Conservation (phyloP, 1,140 invertebrate species). For the Druon quercuslanigerum region DNA sequence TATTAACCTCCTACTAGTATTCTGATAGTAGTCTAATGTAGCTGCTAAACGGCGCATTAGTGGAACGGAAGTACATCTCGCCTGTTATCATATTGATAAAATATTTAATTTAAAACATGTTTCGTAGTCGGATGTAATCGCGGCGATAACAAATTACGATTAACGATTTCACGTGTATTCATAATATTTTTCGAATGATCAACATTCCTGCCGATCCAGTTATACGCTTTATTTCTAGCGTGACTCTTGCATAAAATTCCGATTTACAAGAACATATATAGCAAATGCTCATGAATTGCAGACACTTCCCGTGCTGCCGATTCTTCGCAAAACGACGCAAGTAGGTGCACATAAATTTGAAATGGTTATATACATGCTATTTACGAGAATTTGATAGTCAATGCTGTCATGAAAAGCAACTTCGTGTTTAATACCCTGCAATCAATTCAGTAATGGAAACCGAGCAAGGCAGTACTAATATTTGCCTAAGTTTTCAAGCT, state of each 20-base stretch:
- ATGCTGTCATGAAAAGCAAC: neutral
- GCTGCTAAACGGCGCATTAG: too few species aligned
- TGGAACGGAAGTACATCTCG: too few species aligned
- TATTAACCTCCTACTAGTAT: too few species aligned
- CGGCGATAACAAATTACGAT: too few species aligned
- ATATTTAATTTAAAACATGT: too few species aligned
- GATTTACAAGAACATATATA: neutral
- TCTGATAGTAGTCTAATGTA: too few species aligned
- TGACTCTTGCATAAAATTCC: neutral
- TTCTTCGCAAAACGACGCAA: neutral
- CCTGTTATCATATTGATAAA: too few species aligned
- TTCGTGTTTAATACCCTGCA: neutral
- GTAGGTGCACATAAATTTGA: conserved; percentile 21
- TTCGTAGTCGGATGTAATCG: too few species aligned
- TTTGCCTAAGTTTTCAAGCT: neutral
- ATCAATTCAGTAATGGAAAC: neutral
- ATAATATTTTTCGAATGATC: too few species aligned
- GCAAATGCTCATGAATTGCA: conserved; percentile 9
- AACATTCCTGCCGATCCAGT: neutral
- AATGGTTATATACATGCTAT: neutral
- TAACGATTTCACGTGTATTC: too few species aligned
- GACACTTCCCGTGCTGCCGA: conserved; percentile 11
- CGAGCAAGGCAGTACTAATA: neutral
- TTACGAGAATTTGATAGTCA: conserved; percentile 19
- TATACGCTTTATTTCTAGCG: neutral